Evolutionary conservation across 1,140 invertebrate species (phyloP), one percentile per base, ranked within the genome.

Genomic region (Laupala kohalensis): DNA sequence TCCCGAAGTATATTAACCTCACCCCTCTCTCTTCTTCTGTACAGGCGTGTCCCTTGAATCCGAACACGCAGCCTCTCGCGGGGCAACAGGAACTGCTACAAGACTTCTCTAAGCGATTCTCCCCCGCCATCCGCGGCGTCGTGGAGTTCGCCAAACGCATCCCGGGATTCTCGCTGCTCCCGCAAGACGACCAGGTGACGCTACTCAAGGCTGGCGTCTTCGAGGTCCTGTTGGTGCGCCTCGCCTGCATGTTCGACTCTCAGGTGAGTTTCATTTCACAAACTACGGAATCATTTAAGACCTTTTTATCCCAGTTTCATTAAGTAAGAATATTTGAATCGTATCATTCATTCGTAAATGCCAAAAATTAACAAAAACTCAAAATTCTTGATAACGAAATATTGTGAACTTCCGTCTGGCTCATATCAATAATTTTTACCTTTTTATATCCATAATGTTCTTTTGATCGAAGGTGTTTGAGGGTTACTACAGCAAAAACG

Each of bases 131-230:
- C 76, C 92, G 94, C 76, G 96, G 95, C 67, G 96, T 98, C 3
- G 96, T 99, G 65, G 95, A 97, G 79, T 99, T 98, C 81, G 96
- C 96, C 75, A 97, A 97, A 79, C 89, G 94, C 74, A 95, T 99
- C 75, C 96, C 97, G 72, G 96, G 96, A 69, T 99, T 99, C 84
- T 88, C 92, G 75, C 85, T 96, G 71, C 86, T 99, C 69, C 90
- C 95, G 25, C 94, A 97, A 82, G 95, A 97, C 77, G 96, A 99
- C 80, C 96, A 98, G 83, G 95, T 99, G 75, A 96, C 94, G 70
- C 84, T 99, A 28, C 86, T 99, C 71, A 98, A 98, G 83, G 95
- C 94, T 70, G 94, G 94, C 25, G 92, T 97, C 12, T 97, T 97
- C 79, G 95, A 97, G 82, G 94, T 96, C 65, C 83, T 97, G 5